A percentile compares a stretch with the other conserved stretches of the same genome.
These are phyloP conservation scores for Aspidiotus destructor DNA, from an alignment of 2,888 invertebrate genomes.

Conservation along the genomic window DNA sequence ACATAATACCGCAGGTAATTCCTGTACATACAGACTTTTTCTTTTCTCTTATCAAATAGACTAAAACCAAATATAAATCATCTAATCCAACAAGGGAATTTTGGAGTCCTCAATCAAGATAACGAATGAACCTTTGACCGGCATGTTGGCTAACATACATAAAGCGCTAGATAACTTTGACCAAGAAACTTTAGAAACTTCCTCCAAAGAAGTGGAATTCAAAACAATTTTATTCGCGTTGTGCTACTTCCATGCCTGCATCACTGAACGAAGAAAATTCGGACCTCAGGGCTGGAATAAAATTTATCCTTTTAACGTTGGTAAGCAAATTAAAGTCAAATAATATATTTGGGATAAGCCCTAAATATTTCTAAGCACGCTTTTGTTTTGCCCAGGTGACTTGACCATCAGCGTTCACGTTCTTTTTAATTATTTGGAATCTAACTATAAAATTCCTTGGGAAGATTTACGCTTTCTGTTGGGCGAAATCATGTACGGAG, in stretches of 20 bases:
- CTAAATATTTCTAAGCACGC: not conserved
- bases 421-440: slow-evolving; percentile 80
- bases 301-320: slow-evolving; percentile 52
- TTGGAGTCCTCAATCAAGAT: slow-evolving; percentile 89
- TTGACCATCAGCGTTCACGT: slow-evolving; percentile 87
- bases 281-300: slow-evolving; percentile 91
- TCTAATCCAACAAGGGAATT: slow-evolving; percentile 54
- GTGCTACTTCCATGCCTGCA: slow-evolving; percentile 91
- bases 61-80: not conserved
- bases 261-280: slow-evolving; percentile 84
- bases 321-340: slow-evolving; percentile 37
- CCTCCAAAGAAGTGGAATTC: slow-evolving; percentile 85
- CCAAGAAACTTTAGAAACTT: slow-evolving; percentile 86
- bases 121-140: slow-evolving; percentile 90
- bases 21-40: not conserved
- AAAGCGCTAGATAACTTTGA: slow-evolving; percentile 85
- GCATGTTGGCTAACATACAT: slow-evolving; percentile 88
- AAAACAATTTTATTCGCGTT: slow-evolving; percentile 79
- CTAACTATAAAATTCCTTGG: slow-evolving; percentile 80
- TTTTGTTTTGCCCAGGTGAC: slow-evolving; percentile 51
- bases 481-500: slow-evolving; percentile 96
- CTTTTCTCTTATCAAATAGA: not conserved
- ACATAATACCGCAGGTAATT: slow-evolving; percentile 51
- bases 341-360: not conserved
- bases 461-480: slow-evolving; percentile 88